phyloP scores from a whole-genome alignment of 2,888 invertebrate genomes.

The Zygogramma bicolorata region DNA sequence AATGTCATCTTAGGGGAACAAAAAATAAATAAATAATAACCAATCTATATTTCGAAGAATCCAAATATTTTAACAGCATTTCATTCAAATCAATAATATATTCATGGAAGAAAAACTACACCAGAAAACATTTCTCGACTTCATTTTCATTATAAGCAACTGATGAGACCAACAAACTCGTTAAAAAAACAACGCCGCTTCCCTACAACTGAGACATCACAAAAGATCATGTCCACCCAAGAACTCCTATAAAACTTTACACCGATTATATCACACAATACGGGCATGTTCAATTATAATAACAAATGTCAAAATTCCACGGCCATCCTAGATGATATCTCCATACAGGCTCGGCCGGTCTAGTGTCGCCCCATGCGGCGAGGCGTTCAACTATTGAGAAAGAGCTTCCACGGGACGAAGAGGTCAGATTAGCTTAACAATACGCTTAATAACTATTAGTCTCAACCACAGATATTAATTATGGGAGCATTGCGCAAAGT shows the following conservation, averaged over 20 bases:
- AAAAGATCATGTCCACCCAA: conserved; percentile 14
- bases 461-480: conserved; percentile 1
- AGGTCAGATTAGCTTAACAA: conserved; percentile 2
- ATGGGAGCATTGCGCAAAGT: conserved; percentile 4
- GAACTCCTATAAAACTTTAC: conserved; percentile 38
- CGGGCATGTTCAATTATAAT: conserved; percentile 29
- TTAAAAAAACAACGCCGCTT: not conserved
- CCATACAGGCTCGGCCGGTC: conserved; percentile 42
- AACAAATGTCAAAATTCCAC: conserved; percentile 61
- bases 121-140: too few species aligned
- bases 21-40: too few species aligned
- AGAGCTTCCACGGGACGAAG: conserved; percentile 55
- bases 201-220: conserved; percentile 27
- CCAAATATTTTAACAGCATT: too few species aligned
- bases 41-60: too few species aligned
- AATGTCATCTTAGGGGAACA: too few species aligned
- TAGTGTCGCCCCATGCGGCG: conserved; percentile 66
- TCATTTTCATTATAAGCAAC: not conserved
- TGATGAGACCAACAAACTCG: not conserved
- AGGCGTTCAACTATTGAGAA: conserved; percentile 64
- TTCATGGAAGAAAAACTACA: too few species aligned
- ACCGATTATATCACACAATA: conserved; percentile 37
- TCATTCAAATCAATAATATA: too few species aligned
- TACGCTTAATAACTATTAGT: conserved; percentile 6
- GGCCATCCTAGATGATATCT: conserved; percentile 61